These are phyloP conservation scores for Stegostoma tigrinum DNA, from an alignment of 2,113 vertebrate species.

Conservation along the genomic window DNA sequence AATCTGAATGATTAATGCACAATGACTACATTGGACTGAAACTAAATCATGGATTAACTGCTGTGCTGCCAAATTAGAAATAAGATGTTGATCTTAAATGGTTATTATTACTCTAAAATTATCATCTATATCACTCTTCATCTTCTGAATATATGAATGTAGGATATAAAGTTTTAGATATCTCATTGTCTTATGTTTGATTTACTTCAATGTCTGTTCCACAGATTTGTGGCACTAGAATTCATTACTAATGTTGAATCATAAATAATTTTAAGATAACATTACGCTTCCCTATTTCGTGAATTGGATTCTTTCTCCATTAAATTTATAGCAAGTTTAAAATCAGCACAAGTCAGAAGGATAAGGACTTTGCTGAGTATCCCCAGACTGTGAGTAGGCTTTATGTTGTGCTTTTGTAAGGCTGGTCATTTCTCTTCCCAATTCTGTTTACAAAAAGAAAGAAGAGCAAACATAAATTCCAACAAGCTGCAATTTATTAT, in stretches of 20 bases:
- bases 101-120: neutral
- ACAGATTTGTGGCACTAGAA: neutral
- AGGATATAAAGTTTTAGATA: neutral
- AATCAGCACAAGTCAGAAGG: neutral
- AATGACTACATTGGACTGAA: neutral
- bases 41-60: conserved; percentile 17
- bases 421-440: neutral
- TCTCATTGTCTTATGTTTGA: neutral
- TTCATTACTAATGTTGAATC: neutral
- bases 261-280: neutral
- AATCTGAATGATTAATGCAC: neutral
- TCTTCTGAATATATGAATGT: neutral
- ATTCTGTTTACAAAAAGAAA: neutral
- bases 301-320: neutral
- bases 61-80: neutral
- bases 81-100: neutral
- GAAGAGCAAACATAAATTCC: neutral
- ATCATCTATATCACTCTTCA: neutral
- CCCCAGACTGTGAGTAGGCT: neutral
- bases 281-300: neutral
- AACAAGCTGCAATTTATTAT: neutral
- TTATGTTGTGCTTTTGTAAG: neutral
- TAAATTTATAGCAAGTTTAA: neutral
- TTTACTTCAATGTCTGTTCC: neutral
- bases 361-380: neutral